Conservation (phyloP, 2,113 vertebrate genomes). For the Macheiramphus alcinus region DNA sequence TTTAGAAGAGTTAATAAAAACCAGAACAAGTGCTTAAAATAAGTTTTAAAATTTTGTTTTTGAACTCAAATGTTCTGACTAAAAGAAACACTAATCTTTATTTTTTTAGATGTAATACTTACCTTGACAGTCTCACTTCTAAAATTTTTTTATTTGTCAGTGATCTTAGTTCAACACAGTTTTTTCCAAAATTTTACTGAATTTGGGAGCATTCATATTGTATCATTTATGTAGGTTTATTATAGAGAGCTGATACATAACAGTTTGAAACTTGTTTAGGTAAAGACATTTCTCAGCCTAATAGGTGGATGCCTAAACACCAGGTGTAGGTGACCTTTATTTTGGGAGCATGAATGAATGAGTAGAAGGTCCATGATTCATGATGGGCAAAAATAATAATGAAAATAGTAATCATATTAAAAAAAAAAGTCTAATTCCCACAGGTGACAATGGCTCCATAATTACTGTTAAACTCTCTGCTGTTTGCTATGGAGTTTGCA, state of each 20-base stretch:
- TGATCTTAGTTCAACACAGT: not conserved
- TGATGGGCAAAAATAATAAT: not conserved
- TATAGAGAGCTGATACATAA: not conserved
- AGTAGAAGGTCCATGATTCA: not conserved
- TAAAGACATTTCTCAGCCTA: not conserved
- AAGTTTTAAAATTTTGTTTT: not conserved
- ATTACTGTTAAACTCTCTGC: not conserved
- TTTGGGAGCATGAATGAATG: not conserved
- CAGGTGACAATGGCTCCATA: not conserved
- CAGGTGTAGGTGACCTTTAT: not conserved
- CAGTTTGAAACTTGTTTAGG: not conserved
- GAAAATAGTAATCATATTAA: not conserved
- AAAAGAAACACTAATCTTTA: not conserved
- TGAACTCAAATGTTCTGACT: not conserved
- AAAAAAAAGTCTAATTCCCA: not conserved
- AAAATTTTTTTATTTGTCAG: not conserved
- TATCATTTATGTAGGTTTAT: not conserved
- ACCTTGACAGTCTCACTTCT: not conserved
- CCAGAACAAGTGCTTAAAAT: not conserved
- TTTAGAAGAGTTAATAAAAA: not conserved
- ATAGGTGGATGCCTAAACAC: not conserved
- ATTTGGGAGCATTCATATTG: not conserved
- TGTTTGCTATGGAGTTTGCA: not conserved
- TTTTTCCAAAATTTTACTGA: not conserved
- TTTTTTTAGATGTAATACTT: not conserved